phyloP scores from a whole-genome alignment of 1,140 invertebrate genomes.

The Saccostrea echinata region DNA sequence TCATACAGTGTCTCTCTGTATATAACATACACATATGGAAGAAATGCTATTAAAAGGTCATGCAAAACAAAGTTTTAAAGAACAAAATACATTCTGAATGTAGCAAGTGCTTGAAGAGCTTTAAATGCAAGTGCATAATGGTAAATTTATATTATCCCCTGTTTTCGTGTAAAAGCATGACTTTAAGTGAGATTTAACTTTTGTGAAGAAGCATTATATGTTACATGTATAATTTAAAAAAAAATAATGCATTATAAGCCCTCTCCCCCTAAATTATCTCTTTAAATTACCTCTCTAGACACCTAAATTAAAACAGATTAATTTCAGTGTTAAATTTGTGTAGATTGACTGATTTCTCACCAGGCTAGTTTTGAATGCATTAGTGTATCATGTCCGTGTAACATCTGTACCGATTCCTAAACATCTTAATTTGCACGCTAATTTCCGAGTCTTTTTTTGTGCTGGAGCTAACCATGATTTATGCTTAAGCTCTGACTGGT shows the following conservation, averaged over 20 bases:
- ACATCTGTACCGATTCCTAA: background rate
- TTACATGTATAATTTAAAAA: background rate
- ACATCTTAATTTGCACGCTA: background rate
- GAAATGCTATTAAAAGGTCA: too few species aligned
- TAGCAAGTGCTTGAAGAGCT: too few species aligned
- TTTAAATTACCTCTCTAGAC: background rate
- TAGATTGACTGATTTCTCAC: background rate
- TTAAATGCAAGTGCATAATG: too few species aligned
- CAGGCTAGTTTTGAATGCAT: background rate
- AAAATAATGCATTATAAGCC: background rate
- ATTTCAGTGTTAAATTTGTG: background rate
- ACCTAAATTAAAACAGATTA: constrained; percentile 14
- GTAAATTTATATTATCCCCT: too few species aligned
- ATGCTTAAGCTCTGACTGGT: constrained; percentile 18
- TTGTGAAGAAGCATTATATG: background rate
- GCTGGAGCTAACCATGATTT: background rate
- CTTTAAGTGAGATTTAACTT: background rate
- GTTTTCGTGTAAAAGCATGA: background rate
- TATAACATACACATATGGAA: too few species aligned
- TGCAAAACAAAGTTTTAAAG: too few species aligned
- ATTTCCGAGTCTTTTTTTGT: background rate
- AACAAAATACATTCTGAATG: too few species aligned
- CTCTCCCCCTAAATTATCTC: background rate
- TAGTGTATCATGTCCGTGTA: background rate
- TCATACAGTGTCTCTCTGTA: too few species aligned